Conservation (phyloP, 2,888 invertebrate species). For the Pterobdella sp. region DNA sequence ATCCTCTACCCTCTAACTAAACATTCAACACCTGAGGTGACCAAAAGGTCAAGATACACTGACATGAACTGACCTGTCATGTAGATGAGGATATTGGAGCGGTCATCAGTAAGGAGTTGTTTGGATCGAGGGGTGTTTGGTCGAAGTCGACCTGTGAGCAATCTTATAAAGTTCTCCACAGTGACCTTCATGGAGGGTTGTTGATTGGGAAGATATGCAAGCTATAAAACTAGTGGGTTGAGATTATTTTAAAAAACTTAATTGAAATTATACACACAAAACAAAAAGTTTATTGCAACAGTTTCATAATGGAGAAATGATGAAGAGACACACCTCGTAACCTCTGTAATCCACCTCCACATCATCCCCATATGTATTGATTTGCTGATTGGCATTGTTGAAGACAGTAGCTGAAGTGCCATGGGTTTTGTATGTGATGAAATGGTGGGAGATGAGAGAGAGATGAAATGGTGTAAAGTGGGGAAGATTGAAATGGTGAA, state of each 20-base stretch:
- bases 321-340: conserved; percentile 50
- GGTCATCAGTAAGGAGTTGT: conserved; percentile 81
- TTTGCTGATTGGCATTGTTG: conserved; percentile 93
- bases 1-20: too few species aligned
- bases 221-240: too few species aligned
- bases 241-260: too few species aligned
- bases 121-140: conserved; percentile 90
- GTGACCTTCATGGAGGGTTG: too few species aligned
- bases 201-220: too few species aligned
- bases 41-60: too few species aligned
- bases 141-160: conserved; percentile 84
- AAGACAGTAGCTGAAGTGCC: conserved; percentile 76
- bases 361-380: conserved; percentile 97
- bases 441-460: background rate
- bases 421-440: background rate
- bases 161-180: conserved; percentile 92
- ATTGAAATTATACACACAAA: too few species aligned
- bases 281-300: too few species aligned
- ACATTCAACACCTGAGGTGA: too few species aligned
- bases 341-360: conserved; percentile 97
- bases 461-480: background rate
- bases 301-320: too few species aligned
- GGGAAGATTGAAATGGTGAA: background rate
- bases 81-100: conserved; percentile 84
- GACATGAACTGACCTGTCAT: conserved; percentile 62